These are phyloP conservation scores for Trichomycterus rosablanca DNA, from an alignment of 2,113 vertebrate species.

Conservation along the genomic window DNA sequence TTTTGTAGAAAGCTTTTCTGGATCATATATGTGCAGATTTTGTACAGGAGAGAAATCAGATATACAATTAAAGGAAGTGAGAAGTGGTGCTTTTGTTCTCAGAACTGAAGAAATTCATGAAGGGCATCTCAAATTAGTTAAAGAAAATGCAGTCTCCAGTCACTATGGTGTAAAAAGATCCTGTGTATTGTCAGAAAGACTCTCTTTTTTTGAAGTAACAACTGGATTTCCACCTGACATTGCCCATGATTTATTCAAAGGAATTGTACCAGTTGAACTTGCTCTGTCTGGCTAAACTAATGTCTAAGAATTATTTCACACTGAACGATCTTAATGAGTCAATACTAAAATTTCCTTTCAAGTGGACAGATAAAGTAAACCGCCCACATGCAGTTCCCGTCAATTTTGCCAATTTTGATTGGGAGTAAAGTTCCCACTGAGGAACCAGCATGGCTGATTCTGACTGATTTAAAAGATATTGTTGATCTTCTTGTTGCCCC, in stretches of 20 bases:
- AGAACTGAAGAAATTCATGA: slow-evolving; percentile 29
- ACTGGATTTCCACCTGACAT: too few species aligned
- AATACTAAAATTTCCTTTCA: slow-evolving; percentile 19
- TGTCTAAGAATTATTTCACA: not conserved
- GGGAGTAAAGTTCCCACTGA: slow-evolving; percentile 21
- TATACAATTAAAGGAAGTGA: slow-evolving; percentile 19
- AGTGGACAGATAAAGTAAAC: slow-evolving; percentile 37
- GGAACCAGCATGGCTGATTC: slow-evolving; percentile 36
- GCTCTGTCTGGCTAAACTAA: slow-evolving; percentile 2
- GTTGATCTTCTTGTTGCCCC: slow-evolving; percentile 41
- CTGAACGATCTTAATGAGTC: not conserved
- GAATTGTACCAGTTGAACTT: too few species aligned
- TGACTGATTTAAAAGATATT: slow-evolving; percentile 26
- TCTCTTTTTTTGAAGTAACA: slow-evolving; percentile 11
- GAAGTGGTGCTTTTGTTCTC: slow-evolving; percentile 10
- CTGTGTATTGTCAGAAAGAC: slow-evolving; percentile 24
- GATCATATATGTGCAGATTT: not conserved
- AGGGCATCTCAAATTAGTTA: slow-evolving; percentile 2
- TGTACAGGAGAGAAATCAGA: not conserved
- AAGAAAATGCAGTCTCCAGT: not conserved
- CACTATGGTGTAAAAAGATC: slow-evolving; percentile 33
- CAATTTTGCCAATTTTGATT: slow-evolving; percentile 28
- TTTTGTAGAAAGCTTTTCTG: not conserved
- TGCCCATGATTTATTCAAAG: too few species aligned
- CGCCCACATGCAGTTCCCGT: slow-evolving; percentile 9